Conservation (phyloP, 2,888 invertebrate genomes). For the Proisotoma minuta region DNA sequence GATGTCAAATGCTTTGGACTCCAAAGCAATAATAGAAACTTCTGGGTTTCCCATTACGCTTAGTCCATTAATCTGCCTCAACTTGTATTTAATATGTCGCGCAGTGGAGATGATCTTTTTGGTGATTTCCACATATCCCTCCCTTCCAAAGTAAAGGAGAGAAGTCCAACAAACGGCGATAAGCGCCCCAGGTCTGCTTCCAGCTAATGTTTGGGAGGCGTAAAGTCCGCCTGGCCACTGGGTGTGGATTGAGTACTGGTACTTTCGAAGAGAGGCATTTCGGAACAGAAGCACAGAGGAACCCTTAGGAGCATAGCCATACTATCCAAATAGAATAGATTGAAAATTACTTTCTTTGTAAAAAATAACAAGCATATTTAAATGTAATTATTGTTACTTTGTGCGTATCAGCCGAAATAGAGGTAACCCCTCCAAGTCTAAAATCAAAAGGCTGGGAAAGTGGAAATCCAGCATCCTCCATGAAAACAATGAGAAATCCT, state of each 20-base stretch:
- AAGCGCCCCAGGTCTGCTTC: slow-evolving; percentile 63
- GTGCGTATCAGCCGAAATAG: slow-evolving; percentile 97
- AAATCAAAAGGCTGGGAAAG: slow-evolving; percentile 77
- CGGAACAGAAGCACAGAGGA: slow-evolving; percentile 87
- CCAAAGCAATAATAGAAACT: slow-evolving; percentile 85
- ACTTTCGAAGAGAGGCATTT: slow-evolving; percentile 67
- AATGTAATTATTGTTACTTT: slow-evolving; percentile 73
- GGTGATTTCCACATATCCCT: slow-evolving; percentile 78
- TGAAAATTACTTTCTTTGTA: too few relatives aligned
- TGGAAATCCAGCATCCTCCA: slow-evolving; percentile 66
- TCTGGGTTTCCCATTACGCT: slow-evolving; percentile 81
- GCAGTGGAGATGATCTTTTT: slow-evolving; percentile 74
- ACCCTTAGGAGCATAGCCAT: slow-evolving; percentile 95
- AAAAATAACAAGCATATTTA: background rate
- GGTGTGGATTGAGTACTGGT: slow-evolving; percentile 88
- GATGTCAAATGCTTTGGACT: slow-evolving; percentile 81
- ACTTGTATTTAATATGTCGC: slow-evolving; percentile 70
- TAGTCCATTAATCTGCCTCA: slow-evolving; percentile 69
- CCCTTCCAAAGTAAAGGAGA: slow-evolving; percentile 76
- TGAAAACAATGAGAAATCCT: slow-evolving; percentile 88
- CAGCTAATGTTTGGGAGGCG: slow-evolving; percentile 87
- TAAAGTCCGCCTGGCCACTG: slow-evolving; percentile 99
- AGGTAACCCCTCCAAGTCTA: slow-evolving; percentile 81
- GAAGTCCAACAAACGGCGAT: slow-evolving; percentile 98
- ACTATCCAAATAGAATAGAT: slow-evolving; percentile 60